Conservation (phyloP, 2,113 vertebrate genomes). For the Ciconia boyciana region DNA sequence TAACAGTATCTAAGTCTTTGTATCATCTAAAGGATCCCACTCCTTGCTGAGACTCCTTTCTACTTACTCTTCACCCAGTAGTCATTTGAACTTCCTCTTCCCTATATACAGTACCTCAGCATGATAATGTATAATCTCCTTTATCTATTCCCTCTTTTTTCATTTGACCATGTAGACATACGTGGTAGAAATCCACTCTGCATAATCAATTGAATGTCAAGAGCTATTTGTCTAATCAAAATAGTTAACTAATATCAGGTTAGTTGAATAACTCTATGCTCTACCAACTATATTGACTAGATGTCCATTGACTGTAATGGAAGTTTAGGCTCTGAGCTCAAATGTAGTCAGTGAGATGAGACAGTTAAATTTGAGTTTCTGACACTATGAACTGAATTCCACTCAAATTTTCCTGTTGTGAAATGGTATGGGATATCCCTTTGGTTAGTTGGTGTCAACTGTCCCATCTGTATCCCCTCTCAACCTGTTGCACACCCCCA, state of each 20-base stretch:
- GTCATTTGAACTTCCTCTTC: neutral
- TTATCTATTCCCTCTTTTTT: neutral
- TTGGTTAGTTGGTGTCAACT: neutral
- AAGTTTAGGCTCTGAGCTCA: neutral
- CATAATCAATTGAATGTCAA: neutral
- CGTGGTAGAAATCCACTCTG: neutral
- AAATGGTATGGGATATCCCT: neutral
- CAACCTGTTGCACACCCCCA: accelerated
- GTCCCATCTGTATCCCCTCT: neutral
- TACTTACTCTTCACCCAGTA: neutral
- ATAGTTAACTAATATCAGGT: neutral
- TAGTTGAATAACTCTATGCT: neutral
- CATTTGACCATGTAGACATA: neutral
- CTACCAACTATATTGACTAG: neutral
- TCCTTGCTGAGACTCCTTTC: neutral
- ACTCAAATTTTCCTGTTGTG: neutral
- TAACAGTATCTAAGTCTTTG: neutral
- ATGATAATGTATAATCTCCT: neutral
- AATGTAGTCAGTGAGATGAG: neutral
- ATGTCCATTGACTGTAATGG: neutral
- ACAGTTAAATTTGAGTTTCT: neutral
- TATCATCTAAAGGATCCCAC: neutral
- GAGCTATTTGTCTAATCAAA: neutral
- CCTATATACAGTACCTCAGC: neutral
- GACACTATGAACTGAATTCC: neutral